phyloP scores from a whole-genome alignment of 2,113 vertebrate species.

The Vulpes lagopus region DNA sequence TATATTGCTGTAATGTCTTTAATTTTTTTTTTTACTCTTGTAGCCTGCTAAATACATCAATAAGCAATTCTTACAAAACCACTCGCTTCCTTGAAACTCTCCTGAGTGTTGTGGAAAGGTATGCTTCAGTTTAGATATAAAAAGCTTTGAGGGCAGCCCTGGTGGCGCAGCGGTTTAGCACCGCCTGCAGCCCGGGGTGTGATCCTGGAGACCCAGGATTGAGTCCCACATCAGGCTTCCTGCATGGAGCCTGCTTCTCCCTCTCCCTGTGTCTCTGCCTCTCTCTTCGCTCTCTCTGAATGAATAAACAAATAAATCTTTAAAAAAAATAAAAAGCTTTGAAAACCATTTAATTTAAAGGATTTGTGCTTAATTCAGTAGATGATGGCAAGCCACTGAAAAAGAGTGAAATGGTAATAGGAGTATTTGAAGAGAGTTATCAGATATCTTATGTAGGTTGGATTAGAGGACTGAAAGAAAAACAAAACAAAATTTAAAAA shows the following conservation, averaged over 20 bases:
- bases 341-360: background rate
- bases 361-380: background rate
- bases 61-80: conserved; percentile 25
- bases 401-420: background rate
- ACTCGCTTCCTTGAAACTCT: conserved; percentile 10
- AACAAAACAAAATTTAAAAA: conserved; percentile 19
- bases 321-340: background rate
- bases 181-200: too few relatives aligned
- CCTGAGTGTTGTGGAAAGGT: background rate
- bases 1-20: background rate
- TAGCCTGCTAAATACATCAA: background rate
- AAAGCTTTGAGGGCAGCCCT: background rate
- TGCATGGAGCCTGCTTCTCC: too few relatives aligned
- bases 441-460: background rate
- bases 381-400: background rate
- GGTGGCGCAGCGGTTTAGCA: too few relatives aligned
- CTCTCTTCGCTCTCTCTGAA: too few relatives aligned
- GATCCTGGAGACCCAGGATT: too few relatives aligned
- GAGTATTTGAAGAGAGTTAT: background rate
- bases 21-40: background rate
- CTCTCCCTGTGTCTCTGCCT: too few relatives aligned
- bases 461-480: background rate
- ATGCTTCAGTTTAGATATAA: background rate
- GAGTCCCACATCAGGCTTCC: too few relatives aligned
- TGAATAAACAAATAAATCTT: too few relatives aligned